Base-by-base conservation (phyloP, 23 tunicate genomes). In the Clavelina lepadiformis region DNA sequence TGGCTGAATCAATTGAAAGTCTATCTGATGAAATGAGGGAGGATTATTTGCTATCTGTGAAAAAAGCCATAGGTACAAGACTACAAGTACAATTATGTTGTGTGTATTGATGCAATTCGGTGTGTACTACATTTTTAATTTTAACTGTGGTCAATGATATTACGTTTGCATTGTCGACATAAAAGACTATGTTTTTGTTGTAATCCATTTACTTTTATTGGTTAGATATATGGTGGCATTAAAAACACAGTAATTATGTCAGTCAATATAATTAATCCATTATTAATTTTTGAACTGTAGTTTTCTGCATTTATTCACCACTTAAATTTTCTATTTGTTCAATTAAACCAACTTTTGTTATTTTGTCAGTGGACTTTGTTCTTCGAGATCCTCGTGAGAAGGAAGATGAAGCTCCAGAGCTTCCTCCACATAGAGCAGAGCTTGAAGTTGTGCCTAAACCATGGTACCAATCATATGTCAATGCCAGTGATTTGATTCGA, bases 21-120 rank as follows among this genome's bases (percentile, higher is more conserved):
- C 74, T 89, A 24, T 89, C 97, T n/a, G 97, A 89, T 63, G 97
- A 89, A 70, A 89, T 89, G 97, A 83, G 98, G 74, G 98, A 93
- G 74, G 98, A 93, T 74, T 93, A 93, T 63, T 63, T 93, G 31
- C 94, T 93, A 35, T 83, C 93, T 50, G 98, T 93, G 20, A 93
- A 93, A 62, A 93, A 93, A 47, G 94, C 98, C 2, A 93, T 93
- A 35, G 98, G 92, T 93, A 31, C 56, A n/a, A n/a, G n/a, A n/a
- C n/a, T n/a, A n/a, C n/a, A n/a, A n/a, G n/a, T n/a, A n/a, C n/a
- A n/a, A n/a, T n/a, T n/a, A n/a, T n/a, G n/a, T n/a, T n/a, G n/a
- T n/a, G n/a, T n/a, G n/a, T n/a, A n/a, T n/a, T n/a, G n/a, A n/a
- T n/a, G n/a, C n/a, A n/a, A n/a, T n/a, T n/a, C n/a, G n/a, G n/a